Base-by-base conservation (phyloP, 2,797 vertebrate species). In the Emydoidea blandingii region DNA sequence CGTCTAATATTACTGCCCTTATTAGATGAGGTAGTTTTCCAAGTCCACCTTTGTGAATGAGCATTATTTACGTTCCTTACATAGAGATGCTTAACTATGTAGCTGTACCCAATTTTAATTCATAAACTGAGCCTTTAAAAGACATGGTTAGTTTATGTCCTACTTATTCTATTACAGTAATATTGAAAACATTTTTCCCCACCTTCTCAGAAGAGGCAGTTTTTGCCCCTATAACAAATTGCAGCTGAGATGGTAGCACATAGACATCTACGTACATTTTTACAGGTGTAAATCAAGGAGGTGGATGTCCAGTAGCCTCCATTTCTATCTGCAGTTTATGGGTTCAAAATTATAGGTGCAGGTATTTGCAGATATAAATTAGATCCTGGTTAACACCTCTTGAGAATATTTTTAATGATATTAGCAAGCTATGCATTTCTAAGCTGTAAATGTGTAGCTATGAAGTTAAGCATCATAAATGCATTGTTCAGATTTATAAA, bases 331-430 rank as follows among this genome's bases (percentile, higher is more conserved):
- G 12, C 37, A 87, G 19, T 47, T 86, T 81, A 8, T 80, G 81
- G 29, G 56, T 16, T 5, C 5, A 25, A 74, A 81, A 80, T 65
- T 57, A 83, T 41, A 29, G 57, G 4, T n/a, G 16, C 62, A 95
- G 85, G 31, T 31, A 5, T 86, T 85, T 81, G 29, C 49, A 57
- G 49, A 57, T 91, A 59, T 76, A 81, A 91, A 85, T 27, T 90
- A 9, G 9, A 47, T 85, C 0, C 0, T 91, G 4, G n/a, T 80
- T 91, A 53, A 9, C 0, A 0, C 12, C 44, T n/a, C 25, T 72
- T 72, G 19, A 72, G 19, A n/a, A 23, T 37, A 72, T 41, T 76
- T 94, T 68, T 86, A 79, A 72, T 76, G 3, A 9, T 59, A 47
- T 62, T 34, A 81, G 44, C 12, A 83, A 86, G 21, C 57, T 82